Percentiles rank a stretch among this genome's conserved stretches.
phyloP scores from a whole-genome alignment of 2,888 invertebrate genomes.

The Yponomeuta cagnagella region DNA sequence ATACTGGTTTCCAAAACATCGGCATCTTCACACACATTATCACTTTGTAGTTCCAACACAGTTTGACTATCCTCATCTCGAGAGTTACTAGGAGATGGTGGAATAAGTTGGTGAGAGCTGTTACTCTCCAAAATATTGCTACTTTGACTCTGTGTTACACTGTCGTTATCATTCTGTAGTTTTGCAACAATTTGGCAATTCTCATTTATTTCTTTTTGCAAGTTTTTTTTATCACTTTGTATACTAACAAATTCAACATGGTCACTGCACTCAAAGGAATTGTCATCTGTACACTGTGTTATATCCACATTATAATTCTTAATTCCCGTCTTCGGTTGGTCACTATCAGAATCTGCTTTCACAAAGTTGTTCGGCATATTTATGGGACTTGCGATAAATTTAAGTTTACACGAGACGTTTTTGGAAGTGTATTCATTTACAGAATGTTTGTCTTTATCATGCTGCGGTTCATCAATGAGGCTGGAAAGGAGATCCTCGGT shows the following conservation, averaged over 20 bases:
- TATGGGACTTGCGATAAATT: background rate
- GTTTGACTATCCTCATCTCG: background rate
- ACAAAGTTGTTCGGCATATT: background rate
- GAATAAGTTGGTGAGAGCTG: too few relatives aligned
- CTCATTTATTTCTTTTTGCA: background rate
- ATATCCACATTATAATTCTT: background rate
- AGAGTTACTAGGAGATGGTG: too few relatives aligned
- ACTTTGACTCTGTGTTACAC: background rate
- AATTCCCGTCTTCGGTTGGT: background rate
- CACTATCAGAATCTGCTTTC: background rate
- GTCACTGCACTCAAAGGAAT: background rate
- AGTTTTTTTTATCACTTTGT: background rate
- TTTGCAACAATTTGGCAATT: background rate
- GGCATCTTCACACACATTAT: background rate
- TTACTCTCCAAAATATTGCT: background rate
- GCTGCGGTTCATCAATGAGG: background rate
- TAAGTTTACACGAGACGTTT: background rate
- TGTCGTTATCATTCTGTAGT: background rate
- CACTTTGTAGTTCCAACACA: background rate
- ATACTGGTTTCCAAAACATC: background rate
- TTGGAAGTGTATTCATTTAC: background rate
- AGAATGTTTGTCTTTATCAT: background rate
- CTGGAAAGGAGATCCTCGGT: background rate
- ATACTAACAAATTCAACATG: background rate
- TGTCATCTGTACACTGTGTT: background rate